Percentiles rank a stretch among this genome's conserved stretches.
These are phyloP conservation scores for Pocota personata DNA, from an alignment of 2,888 invertebrate genomes.

Conservation along the genomic window DNA sequence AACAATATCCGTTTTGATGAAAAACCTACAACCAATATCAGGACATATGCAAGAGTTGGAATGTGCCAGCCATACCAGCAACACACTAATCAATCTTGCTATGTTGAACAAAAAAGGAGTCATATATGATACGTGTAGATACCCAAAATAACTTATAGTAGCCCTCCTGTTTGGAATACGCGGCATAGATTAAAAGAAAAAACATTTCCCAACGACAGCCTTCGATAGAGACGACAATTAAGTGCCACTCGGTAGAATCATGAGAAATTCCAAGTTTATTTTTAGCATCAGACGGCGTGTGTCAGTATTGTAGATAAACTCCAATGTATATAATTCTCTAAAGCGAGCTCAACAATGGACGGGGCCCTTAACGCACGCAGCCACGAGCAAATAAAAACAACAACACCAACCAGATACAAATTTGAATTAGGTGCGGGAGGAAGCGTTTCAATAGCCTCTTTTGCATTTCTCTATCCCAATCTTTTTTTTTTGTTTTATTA, in stretches of 20 bases:
- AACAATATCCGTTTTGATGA: no score
- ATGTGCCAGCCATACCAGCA: no score
- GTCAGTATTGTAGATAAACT: background rate
- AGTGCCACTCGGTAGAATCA: background rate
- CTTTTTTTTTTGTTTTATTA: background rate
- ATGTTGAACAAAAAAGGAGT: no score
- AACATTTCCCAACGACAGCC: background rate
- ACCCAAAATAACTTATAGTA: background rate
- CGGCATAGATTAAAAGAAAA: background rate
- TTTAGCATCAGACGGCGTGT: constrained; percentile 4
- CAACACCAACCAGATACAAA: background rate
- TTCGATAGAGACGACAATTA: background rate
- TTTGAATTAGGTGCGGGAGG: constrained; percentile 17
- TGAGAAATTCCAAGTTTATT: constrained; percentile 24
- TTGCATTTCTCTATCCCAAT: background rate
- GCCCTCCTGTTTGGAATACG: background rate
- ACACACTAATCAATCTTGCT: no score
- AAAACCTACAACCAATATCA: background rate
- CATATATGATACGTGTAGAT: background rate
- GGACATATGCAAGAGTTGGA: background rate
- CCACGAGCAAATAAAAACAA: background rate
- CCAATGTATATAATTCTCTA: background rate
- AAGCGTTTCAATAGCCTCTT: constrained; percentile 9
- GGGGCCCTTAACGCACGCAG: background rate
- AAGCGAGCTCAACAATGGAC: background rate